Evolutionary conservation across 2,113 vertebrate species (phyloP), one percentile per base, ranked within the genome.

Genomic region (Atrichornis clamosus): DNA sequence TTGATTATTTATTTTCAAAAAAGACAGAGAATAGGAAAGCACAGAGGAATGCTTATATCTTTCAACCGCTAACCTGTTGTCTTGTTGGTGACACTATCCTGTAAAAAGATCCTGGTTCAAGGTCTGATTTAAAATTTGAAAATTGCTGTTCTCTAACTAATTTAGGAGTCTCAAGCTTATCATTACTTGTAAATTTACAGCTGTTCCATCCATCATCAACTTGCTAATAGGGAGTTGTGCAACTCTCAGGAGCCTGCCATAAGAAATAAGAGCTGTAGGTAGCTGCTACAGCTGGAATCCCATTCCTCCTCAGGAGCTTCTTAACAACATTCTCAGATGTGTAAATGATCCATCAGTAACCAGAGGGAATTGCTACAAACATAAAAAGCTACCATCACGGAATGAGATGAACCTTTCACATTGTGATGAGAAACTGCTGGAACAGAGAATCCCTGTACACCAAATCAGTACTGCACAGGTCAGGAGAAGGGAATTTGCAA

Each of bases 291-390:
- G 96, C 93, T 97, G 97, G 96, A 97, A 91, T 98, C 88, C 27
- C 87, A 82, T 97, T 97, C 73, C 92, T 97, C 87, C 94, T 98
- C 97, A 96, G 96, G 95, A 97, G 94, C 95, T 97, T 96, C 97
- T 95, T 97, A 98, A 97, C 97, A 94, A 87, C 96, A 93, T 97
- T 97, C 95, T 98, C 97, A 98, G 97, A 98, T 98, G 97, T 98
- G 97, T 97, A 97, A 98, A 96, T 94, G 96, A 97, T 97, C 96
- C 97, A 97, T 98, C 95, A 97, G 96, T 72, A 96, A 96, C 97
- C 94, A 60, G 33, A 80, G 96, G 94, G 97, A 96, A 97, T 96
- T 95, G 67, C 90, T 91, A 28, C 93, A 96, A 94, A 95, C 95
- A 94, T 55, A 73, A 90, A 93, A 93, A 94, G 65, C 84, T 97